Evolutionary conservation across 2,888 invertebrate species (phyloP).

Genomic region (Dorcus parallelipipedus): DNA sequence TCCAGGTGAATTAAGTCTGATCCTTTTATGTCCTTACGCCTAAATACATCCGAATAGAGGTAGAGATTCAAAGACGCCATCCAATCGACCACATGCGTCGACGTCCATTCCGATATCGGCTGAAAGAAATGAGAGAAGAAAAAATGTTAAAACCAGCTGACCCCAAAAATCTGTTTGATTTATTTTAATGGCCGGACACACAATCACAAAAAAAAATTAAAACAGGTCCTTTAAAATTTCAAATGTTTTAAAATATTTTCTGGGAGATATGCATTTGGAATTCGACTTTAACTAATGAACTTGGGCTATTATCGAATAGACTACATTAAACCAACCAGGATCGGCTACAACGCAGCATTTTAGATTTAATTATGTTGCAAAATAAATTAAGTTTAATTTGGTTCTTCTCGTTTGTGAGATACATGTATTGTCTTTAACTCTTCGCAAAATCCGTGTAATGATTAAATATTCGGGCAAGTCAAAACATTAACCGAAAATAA

Average conservation of each 20-base stretch:
- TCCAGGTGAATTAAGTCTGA: slow-evolving; percentile 62
- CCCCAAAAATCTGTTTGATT: background rate
- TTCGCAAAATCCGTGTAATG: too few species aligned
- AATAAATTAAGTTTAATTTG: too few species aligned
- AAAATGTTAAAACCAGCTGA: background rate
- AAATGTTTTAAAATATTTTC: background rate
- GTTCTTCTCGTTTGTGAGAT: too few species aligned
- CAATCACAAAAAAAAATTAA: background rate
- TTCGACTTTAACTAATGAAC: too few species aligned
- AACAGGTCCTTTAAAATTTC: background rate
- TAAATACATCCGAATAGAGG: slow-evolving; percentile 68
- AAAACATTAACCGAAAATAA: too few species aligned
- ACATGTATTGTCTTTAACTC: too few species aligned
- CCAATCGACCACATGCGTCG: slow-evolving; percentile 70
- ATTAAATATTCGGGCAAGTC: too few species aligned
- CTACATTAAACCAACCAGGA: too few species aligned
- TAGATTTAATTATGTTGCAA: too few species aligned
- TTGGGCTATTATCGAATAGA: too few species aligned
- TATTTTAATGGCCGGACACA: background rate
- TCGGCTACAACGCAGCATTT: too few species aligned
- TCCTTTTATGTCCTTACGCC: slow-evolving; percentile 68
- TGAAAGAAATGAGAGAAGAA: slow-evolving; percentile 43
- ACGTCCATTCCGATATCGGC: slow-evolving; percentile 69
- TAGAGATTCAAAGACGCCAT: slow-evolving; percentile 72
- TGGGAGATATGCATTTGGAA: background rate